Base-by-base conservation (phyloP, 2,797 vertebrate species). In the Microcaecilia unicolor region DNA sequence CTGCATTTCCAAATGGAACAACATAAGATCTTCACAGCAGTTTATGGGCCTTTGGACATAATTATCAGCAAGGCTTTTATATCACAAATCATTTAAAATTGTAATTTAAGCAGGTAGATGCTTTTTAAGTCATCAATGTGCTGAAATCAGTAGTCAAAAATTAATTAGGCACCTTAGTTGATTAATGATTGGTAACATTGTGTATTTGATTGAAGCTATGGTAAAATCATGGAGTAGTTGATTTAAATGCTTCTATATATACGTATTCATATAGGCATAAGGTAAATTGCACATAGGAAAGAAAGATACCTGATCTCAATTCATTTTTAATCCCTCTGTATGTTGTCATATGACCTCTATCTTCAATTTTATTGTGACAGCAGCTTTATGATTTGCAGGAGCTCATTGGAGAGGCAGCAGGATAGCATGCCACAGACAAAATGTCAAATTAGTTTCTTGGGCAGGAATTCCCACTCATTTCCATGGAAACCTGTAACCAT, bases 391-490 rank as follows among this genome's bases (percentile, higher is more conserved):
- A n/a, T n/a, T n/a, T 9, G 20, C 35, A 24, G 35, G 30, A 35
- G 31, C 39, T 49, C 40, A 47, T 52, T 25, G 37, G 37, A 30
- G 28, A 56, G 37, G 23, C 26, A 42, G 18, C 18, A 31, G 37
- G 26, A 2, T 28, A 33, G 22, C 25, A 47, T 41, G 36, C 49
- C 33, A 44, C 48, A 45, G 44, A 50, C 40, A 57, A n/a, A n/a
- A n/a, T n/a, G 51, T 31, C 51, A 55, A n/a, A 34, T 33, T 60
- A 42, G 27, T 48, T 22, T 19, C 26, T 31, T 48, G 31, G 24
- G 5, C 19, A 49, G 45, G 44, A 48, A 51, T 44, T 56, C 41
- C 60, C 43, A 34, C 32, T 49, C 34, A 46, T 60, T 62, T 61
- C 61, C 51, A 48, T 51, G 39, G 54, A 63, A 51, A 50, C 45